Conservation (phyloP, 2,888 invertebrate species). For the Unio pictorum region DNA sequence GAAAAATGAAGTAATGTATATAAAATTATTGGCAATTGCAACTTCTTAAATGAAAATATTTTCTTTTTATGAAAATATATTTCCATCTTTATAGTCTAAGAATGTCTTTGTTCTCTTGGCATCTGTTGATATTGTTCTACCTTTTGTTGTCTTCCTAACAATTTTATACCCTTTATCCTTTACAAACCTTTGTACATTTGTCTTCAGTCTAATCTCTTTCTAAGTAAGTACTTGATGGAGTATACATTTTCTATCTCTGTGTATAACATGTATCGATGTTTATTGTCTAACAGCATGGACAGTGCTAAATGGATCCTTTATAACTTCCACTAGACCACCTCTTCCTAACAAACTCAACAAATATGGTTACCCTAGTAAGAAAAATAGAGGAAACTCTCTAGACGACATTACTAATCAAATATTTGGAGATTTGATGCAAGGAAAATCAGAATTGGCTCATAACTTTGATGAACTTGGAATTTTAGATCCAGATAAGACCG, state of each 20-base stretch:
- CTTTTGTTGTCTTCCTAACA: too few species aligned
- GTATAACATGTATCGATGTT: constrained; percentile 4
- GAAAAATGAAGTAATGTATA: too few species aligned
- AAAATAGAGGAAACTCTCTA: constrained; percentile 39
- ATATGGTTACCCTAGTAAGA: constrained; percentile 17
- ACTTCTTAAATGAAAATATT: too few species aligned
- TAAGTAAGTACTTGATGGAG: neutral
- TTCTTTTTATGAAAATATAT: too few species aligned
- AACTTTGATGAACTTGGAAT: constrained; percentile 68
- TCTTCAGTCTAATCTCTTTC: neutral
- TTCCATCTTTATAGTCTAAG: too few species aligned
- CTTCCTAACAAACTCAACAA: constrained; percentile 35
- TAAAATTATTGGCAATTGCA: too few species aligned
- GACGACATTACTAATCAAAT: constrained; percentile 63
- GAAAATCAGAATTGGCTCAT: constrained; percentile 57
- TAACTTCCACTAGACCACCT: constrained; percentile 39
- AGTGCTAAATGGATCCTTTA: constrained; percentile 24
- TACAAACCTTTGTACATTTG: neutral
- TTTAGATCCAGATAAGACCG: constrained; percentile 56
- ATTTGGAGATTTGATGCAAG: constrained; percentile 63
- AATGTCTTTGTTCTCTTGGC: too few species aligned
- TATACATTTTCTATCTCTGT: neutral
- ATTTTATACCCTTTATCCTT: too few species aligned
- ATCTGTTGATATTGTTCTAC: too few species aligned
- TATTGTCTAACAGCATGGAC: constrained; percentile 33